phyloP scores from a whole-genome alignment of 2,113 vertebrate genomes.

The Ptyas mucosa region DNA sequence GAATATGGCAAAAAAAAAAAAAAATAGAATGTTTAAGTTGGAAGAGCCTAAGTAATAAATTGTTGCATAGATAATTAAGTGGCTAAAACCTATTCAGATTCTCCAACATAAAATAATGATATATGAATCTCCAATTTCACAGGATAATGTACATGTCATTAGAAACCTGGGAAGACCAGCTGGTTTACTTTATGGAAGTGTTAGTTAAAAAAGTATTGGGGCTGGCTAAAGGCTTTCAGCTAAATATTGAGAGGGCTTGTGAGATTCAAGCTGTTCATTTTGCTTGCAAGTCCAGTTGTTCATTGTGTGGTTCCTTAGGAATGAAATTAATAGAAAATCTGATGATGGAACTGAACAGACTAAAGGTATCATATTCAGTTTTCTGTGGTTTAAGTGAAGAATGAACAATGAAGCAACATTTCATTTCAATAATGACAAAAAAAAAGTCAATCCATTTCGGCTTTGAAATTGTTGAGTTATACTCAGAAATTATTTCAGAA shows the following conservation, averaged over 20 bases:
- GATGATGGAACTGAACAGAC: background rate
- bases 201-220: background rate
- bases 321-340: background rate
- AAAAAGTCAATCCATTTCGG: background rate
- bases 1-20: background rate
- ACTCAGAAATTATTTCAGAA: background rate
- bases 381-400: background rate
- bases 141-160: background rate
- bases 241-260: background rate
- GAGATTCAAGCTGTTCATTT: background rate
- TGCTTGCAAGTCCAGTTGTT: background rate
- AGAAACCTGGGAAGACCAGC: background rate
- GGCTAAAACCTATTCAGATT: background rate
- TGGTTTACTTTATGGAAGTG: background rate
- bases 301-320: background rate
- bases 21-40: background rate
- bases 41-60: background rate
- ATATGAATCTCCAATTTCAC: background rate
- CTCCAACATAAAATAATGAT: background rate
- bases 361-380: background rate
- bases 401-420: background rate
- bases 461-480: background rate
- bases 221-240: background rate
- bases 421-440: background rate
- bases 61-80: background rate